Percentiles rank a stretch among this genome's conserved stretches.
phyloP scores from a whole-genome alignment of 2,888 invertebrate genomes.

The Acheta domesticus region DNA sequence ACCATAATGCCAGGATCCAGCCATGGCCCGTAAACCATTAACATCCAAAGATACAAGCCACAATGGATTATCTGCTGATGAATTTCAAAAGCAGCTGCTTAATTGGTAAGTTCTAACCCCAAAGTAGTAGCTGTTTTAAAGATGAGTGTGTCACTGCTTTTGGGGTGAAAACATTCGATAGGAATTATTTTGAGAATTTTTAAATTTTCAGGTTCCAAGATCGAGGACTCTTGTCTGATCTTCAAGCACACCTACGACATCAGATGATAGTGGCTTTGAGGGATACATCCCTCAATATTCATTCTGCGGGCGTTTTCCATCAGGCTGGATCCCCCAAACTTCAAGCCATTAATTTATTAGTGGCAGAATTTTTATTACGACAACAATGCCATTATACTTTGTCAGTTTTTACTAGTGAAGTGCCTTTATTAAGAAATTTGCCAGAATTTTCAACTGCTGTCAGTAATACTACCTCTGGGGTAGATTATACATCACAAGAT shows the following conservation, averaged over 20 bases:
- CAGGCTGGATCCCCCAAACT: slow-evolving; percentile 52
- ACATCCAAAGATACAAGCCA: neutral
- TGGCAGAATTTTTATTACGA: slow-evolving; percentile 59
- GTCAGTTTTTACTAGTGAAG: slow-evolving; percentile 61
- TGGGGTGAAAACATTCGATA: neutral
- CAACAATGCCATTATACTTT: slow-evolving; percentile 58
- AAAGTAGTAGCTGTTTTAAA: neutral
- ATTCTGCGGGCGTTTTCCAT: slow-evolving; percentile 42
- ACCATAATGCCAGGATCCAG: slow-evolving; percentile 4
- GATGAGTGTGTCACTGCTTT: neutral
- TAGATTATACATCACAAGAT: slow-evolving; percentile 41
- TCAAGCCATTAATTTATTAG: slow-evolving; percentile 60
- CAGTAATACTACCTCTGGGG: slow-evolving; percentile 25
- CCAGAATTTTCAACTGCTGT: slow-evolving; percentile 48
- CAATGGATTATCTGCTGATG: slow-evolving; percentile 44
- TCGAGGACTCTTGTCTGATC: slow-evolving; percentile 57
- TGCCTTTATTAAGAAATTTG: slow-evolving; percentile 54
- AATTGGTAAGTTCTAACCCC: slow-evolving; percentile 44
- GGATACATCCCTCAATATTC: slow-evolving; percentile 49
- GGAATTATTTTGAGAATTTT: neutral
- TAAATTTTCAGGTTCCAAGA: slow-evolving; percentile 51
- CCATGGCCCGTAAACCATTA: slow-evolving; percentile 21
- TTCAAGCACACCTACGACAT: slow-evolving; percentile 57
- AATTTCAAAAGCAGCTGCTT: slow-evolving; percentile 57
- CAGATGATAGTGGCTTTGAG: slow-evolving; percentile 58